Conservation (phyloP, 2,888 invertebrate species). For the Laspeyria flexula region DNA sequence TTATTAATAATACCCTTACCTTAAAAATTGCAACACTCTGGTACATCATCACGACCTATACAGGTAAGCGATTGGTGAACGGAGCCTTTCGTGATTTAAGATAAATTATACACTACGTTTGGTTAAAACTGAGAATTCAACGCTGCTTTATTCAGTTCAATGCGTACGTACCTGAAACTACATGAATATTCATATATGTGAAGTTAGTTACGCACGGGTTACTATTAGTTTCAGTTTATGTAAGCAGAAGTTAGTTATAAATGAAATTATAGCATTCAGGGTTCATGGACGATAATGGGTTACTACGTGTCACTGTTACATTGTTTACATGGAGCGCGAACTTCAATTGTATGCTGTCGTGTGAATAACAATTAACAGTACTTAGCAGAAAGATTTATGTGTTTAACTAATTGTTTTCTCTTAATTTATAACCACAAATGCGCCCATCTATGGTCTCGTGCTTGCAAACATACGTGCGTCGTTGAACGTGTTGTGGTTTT, state of each 20-base stretch:
- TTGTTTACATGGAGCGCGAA: not conserved
- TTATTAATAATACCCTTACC: conserved; percentile 33
- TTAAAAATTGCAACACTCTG: conserved; percentile 42
- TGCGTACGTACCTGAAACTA: not conserved
- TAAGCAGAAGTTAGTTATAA: conserved; percentile 9
- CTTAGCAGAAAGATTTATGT: conserved; percentile 9
- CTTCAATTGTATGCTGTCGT: not conserved
- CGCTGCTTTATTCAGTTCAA: conserved; percentile 1
- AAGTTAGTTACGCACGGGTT: conserved; percentile 11
- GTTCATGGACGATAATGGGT: not conserved
- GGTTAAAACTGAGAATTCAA: conserved; percentile 5
- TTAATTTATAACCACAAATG: conserved; percentile 44
- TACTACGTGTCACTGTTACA: not conserved
- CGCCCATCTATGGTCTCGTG: conserved; percentile 52
- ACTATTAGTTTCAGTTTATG: conserved; percentile 9
- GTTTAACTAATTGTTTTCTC: conserved; percentile 38
- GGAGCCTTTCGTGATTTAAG: conserved; percentile 15
- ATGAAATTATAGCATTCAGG: conserved; percentile 23
- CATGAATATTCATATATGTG: conserved; percentile 6
- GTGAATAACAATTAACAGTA: conserved; percentile 6
- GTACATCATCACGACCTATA: conserved; percentile 28
- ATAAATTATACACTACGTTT: conserved; percentile 18
- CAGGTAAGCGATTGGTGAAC: conserved; percentile 20
- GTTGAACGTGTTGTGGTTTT: conserved; percentile 62
- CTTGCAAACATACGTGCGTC: conserved; percentile 62